Conservation (phyloP, 2,113 vertebrate species). For the Ceuthmochares aereus region DNA sequence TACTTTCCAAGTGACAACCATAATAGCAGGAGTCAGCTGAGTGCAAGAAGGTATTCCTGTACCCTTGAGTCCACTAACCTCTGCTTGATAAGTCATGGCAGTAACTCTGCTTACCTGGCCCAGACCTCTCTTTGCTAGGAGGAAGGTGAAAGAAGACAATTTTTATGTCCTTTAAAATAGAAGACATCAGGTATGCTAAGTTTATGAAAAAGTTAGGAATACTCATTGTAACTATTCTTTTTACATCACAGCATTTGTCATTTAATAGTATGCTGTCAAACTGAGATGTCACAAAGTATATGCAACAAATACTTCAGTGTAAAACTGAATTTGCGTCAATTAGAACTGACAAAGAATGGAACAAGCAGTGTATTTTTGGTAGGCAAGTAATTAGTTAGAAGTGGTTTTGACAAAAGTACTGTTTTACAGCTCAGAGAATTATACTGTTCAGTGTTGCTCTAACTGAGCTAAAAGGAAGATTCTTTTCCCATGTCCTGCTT, state of each 20-base stretch:
- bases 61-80: not conserved
- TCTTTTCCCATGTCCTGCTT: not conserved
- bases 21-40: not conserved
- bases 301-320: not conserved
- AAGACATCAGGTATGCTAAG: not conserved
- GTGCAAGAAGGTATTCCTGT: not conserved
- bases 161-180: not conserved
- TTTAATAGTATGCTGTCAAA: not conserved
- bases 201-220: not conserved
- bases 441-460: not conserved
- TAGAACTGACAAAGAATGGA: not conserved
- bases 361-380: not conserved
- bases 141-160: not conserved
- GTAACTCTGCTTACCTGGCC: not conserved
- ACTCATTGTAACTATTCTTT: not conserved
- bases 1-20: not conserved
- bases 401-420: not conserved
- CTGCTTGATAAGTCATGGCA: not conserved
- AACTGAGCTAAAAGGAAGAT: not conserved
- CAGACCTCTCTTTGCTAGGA: not conserved
- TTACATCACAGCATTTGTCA: not conserved
- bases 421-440: not conserved
- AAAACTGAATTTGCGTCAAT: not conserved
- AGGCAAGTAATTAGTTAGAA: not conserved
- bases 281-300: not conserved